Evolutionary conservation across 2,797 vertebrate genomes (phyloP).

Genomic region (Psittacula derbiana): DNA sequence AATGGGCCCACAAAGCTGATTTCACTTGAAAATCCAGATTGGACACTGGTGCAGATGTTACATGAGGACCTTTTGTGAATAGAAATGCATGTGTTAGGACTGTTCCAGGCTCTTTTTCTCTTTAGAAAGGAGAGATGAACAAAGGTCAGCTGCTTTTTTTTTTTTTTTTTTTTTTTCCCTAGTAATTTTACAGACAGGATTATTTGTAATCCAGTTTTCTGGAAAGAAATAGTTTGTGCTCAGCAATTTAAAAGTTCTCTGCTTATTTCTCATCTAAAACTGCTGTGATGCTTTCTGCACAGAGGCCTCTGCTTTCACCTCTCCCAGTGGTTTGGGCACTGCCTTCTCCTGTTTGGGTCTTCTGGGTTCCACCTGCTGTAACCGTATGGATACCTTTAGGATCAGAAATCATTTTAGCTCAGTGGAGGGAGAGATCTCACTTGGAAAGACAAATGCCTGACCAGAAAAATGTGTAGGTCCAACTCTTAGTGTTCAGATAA

Average conservation of each 20-base stretch:
- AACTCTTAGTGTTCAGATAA: not conserved
- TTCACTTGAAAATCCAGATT: constrained; percentile 24
- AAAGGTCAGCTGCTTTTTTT: not conserved
- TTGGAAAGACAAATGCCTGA: not conserved
- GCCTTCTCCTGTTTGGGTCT: not conserved
- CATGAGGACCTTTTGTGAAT: constrained; percentile 3
- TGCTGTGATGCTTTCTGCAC: not conserved
- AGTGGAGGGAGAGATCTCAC: not conserved
- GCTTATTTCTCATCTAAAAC: not conserved
- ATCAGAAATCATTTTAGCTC: not conserved
- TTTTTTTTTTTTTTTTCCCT: not conserved
- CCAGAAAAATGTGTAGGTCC: not conserved
- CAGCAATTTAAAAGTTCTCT: constrained; percentile 26
- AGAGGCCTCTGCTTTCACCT: not conserved
- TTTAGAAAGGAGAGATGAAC: constrained; percentile 9
- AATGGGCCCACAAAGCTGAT: not conserved
- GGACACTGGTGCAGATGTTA: not conserved
- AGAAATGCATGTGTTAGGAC: constrained; percentile 3
- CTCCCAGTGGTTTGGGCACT: not conserved
- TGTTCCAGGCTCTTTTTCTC: constrained; percentile 7
- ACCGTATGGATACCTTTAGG: not conserved
- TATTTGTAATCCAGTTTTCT: constrained; percentile 60
- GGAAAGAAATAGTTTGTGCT: not conserved
- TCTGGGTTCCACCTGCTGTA: not conserved
- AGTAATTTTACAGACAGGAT: constrained; percentile 50